Percentiles rank a stretch among this genome's conserved stretches.
Evolutionary conservation across 2,113 vertebrate genomes (phyloP).

Genomic region (Corythaixoides concolor): DNA sequence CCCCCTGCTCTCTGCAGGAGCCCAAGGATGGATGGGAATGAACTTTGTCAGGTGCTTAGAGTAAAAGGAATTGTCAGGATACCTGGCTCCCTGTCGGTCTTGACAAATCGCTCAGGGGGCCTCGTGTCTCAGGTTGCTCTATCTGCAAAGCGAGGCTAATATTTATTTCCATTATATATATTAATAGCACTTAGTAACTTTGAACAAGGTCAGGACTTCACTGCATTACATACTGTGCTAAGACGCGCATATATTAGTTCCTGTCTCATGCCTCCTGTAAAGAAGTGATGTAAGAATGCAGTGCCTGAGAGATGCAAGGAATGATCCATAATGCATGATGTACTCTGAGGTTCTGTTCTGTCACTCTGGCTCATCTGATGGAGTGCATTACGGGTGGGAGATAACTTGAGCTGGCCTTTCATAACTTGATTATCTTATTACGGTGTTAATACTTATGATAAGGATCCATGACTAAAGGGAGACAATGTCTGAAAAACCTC

Average conservation of each 20-base stretch:
- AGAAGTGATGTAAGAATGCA: conserved; percentile 49
- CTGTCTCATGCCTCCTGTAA: conserved; percentile 16
- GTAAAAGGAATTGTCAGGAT: conserved; percentile 24
- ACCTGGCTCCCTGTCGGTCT: background rate
- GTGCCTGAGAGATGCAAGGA: background rate
- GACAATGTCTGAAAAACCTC: background rate
- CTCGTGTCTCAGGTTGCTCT: background rate
- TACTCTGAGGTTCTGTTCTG: background rate
- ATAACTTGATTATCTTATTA: background rate
- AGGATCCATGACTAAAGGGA: background rate
- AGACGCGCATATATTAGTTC: conserved; percentile 48
- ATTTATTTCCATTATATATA: conserved; percentile 57
- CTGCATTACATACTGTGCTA: conserved; percentile 42
- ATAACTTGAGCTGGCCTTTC: background rate
- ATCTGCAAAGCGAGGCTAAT: conserved; percentile 34
- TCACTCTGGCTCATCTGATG: background rate
- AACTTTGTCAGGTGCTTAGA: conserved; percentile 17
- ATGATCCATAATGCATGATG: background rate
- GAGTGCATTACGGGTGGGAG: background rate
- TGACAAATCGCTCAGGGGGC: background rate
- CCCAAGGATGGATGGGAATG: conserved; percentile 10
- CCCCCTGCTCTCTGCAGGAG: background rate
- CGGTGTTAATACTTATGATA: background rate
- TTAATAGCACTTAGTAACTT: conserved; percentile 66
- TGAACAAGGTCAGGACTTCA: conserved; percentile 54